Evolutionary conservation across 2,797 vertebrate species (phyloP), one percentile per base, ranked within the genome.

Genomic region (Falco berigora): DNA sequence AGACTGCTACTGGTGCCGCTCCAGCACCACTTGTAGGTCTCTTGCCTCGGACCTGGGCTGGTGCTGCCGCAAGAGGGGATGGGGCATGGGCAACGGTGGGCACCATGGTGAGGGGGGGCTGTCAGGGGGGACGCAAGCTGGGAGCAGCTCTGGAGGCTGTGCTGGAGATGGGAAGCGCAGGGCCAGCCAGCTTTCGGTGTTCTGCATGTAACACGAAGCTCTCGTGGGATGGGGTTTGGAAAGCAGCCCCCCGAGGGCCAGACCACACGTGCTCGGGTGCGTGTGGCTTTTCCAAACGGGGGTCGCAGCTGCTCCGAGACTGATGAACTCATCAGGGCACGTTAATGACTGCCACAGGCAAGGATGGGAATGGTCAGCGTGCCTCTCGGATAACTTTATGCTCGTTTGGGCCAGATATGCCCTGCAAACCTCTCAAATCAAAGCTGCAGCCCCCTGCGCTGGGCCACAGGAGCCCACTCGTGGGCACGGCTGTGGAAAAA

Each of bases 51-150:
- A 22, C 40, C 12, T 8, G 58, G 10, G 21, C 8, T 23, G 28
- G 50, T 50, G 59, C 61, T 4, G 2, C 42, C 11, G 53, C 53
- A n/a, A 8, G 49, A 47, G 40, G 27, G 50, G 28, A 50, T 15
- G 8, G 27, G 58, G 49, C 32, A 14, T 6, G 5, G 58, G 27
- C 58, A 55, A 4, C 9, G 27, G 38, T 5, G 27, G 50, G 28
- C 42, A 34, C 62, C 52, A 17, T 1, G 2, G 32, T 17, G 25
- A 25, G 36, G 2, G 1, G 36, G 10, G 25, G 36, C 32, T 59
- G 25, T 17, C 13, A 11, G 36, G 4, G 53, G 67, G 62, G 62
- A 25, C 2, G 2, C 72, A 59, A 36, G n/a, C 32, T 0, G 1
- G 49, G 17, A 62, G 24, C 9, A 1, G 63, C 49, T 49, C 71